Evolutionary conservation across 1,140 invertebrate genomes (phyloP).

Genomic region (Plutomurus gul): DNA sequence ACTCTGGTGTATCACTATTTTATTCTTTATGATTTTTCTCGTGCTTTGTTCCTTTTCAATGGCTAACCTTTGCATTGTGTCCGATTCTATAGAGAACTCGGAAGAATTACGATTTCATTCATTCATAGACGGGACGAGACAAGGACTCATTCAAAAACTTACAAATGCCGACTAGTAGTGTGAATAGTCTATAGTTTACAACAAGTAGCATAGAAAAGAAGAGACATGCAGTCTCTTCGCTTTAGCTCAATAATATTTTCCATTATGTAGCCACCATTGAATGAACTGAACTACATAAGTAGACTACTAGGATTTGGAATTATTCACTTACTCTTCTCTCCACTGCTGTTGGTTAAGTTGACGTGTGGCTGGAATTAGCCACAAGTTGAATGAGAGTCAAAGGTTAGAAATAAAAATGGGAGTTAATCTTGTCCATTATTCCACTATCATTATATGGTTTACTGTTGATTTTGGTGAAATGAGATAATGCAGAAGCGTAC

Average conservation of each 20-base stretch:
- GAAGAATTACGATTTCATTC: constrained; percentile 27
- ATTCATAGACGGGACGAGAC: constrained; percentile 24
- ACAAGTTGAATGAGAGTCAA: constrained; percentile 9
- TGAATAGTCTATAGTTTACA: constrained; percentile 27
- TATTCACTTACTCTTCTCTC: constrained; percentile 12
- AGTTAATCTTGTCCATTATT: neutral
- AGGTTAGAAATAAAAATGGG: neutral
- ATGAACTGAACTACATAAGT: constrained; percentile 5
- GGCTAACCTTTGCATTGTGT: constrained; percentile 26
- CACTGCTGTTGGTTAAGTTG: neutral
- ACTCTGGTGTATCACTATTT: constrained; percentile 15
- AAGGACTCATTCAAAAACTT: constrained; percentile 25
- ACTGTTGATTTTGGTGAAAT: too few relatives aligned
- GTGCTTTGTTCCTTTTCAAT: constrained; percentile 24
- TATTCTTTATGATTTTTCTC: constrained; percentile 29
- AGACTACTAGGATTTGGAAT: neutral
- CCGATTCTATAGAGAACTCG: constrained; percentile 28
- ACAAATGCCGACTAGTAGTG: constrained; percentile 18
- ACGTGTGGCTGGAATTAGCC: constrained; percentile 25
- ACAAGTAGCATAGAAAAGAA: neutral
- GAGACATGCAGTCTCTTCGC: constrained; percentile 20
- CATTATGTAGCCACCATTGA: neutral
- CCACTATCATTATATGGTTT: neutral
- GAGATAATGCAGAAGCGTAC: too few relatives aligned
- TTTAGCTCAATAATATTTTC: constrained; percentile 16